Evolutionary conservation across 2,888 invertebrate genomes (phyloP).

Genomic region (Microdon myrmicae): DNA sequence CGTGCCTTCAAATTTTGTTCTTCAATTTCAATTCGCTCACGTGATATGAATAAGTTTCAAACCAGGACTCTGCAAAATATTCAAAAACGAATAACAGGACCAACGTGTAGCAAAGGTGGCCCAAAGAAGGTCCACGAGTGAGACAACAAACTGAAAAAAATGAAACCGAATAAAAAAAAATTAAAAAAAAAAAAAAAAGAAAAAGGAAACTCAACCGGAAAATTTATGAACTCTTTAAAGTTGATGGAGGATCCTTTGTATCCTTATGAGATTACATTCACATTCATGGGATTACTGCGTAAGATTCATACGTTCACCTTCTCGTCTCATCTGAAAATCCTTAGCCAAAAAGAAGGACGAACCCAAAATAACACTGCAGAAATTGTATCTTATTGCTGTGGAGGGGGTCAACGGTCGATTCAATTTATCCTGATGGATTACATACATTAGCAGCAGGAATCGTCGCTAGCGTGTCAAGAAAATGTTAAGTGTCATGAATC

Average conservation of each 20-base stretch:
- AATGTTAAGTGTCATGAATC: slow-evolving; percentile 24
- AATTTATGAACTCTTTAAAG: slow-evolving; percentile 51
- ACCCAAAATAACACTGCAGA: neutral
- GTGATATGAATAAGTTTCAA: slow-evolving; percentile 48
- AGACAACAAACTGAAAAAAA: slow-evolving; percentile 1
- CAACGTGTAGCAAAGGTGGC: slow-evolving; percentile 7
- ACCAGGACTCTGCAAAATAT: slow-evolving; percentile 40
- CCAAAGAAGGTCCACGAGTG: slow-evolving; percentile 6
- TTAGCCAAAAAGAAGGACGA: slow-evolving; percentile 3
- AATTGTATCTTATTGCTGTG: slow-evolving; percentile 32
- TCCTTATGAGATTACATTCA: slow-evolving; percentile 37
- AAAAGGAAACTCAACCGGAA: slow-evolving; percentile 33
- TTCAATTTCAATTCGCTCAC: slow-evolving; percentile 52
- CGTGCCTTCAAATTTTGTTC: slow-evolving; percentile 49
- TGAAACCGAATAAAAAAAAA: too few relatives aligned
- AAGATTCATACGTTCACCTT: slow-evolving; percentile 30
- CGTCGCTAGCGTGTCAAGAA: slow-evolving; percentile 31
- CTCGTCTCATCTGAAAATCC: slow-evolving; percentile 1
- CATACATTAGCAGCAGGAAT: slow-evolving; percentile 44
- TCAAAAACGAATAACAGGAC: slow-evolving; percentile 34
- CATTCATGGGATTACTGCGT: slow-evolving; percentile 29
- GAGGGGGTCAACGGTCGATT: slow-evolving; percentile 47
- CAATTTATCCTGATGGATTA: slow-evolving; percentile 48
- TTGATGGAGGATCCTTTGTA: slow-evolving; percentile 49
- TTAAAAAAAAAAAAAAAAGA: neutral